Percentiles rank a stretch among this genome's conserved stretches.
phyloP scores from a whole-genome alignment of 2,888 invertebrate genomes.

The Mactromeris polynyma region DNA sequence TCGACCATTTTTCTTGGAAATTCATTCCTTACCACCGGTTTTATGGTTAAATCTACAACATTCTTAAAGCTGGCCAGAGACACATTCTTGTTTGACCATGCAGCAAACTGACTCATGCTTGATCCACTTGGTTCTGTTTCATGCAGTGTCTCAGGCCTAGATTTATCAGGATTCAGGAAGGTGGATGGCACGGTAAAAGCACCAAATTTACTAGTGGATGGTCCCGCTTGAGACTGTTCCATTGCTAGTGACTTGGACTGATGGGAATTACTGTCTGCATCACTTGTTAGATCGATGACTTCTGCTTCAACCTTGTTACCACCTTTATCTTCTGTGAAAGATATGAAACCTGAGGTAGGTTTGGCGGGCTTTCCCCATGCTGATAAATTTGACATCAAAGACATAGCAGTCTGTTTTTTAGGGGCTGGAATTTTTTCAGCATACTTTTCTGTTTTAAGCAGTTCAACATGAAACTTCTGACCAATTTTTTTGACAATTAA shows the following conservation, averaged over 20 bases:
- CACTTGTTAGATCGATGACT: slow-evolving; percentile 54
- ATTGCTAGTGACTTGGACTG: not conserved
- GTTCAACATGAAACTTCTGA: not conserved
- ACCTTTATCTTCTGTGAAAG: slow-evolving; percentile 38
- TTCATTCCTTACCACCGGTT: slow-evolving; percentile 60
- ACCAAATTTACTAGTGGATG: not conserved
- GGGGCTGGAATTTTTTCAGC: not conserved
- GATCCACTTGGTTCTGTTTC: not conserved
- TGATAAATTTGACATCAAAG: slow-evolving; percentile 38
- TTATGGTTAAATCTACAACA: slow-evolving; percentile 43
- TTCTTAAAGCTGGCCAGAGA: not conserved
- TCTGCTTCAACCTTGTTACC: slow-evolving; percentile 32
- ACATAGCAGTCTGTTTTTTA: slow-evolving; percentile 12
- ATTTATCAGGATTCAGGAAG: not conserved
- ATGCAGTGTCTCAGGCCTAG: not conserved
- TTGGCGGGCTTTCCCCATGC: slow-evolving; percentile 20
- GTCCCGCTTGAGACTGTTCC: not conserved
- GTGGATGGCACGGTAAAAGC: not conserved
- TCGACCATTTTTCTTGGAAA: slow-evolving; percentile 70
- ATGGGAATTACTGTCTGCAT: not conserved
- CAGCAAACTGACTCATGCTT: not conserved
- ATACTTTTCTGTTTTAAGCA: not conserved
- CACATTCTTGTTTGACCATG: not conserved
- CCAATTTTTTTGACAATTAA: not conserved
- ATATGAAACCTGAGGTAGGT: not conserved